Evolutionary conservation across 1,140 invertebrate species (phyloP), one percentile per base, ranked within the genome.

Genomic region (Gonatopus flavifemur): DNA sequence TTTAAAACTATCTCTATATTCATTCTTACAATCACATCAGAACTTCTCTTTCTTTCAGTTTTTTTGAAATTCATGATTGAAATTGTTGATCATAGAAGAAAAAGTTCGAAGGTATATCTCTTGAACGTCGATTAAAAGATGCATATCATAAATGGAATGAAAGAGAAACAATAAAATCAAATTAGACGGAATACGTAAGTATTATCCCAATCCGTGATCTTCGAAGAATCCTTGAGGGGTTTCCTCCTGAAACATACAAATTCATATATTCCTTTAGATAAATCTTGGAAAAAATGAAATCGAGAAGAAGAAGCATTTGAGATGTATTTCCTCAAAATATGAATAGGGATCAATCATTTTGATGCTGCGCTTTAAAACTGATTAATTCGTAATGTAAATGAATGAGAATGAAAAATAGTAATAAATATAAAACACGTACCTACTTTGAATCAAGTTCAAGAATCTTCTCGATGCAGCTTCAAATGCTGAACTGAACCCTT

Each of bases 211-310:
- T 55, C 96, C 95, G 75, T 98, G 94, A 82, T 98, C 96, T 77
- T 98, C 96, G 77, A 98, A 98, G 80, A 98, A 96, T 69, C 95
- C 94, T 82, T 98, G 95, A 37, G 94, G 94, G 32, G 95, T 98
- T 83, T 98, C 95, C 81, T 98, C 96, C 94, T 98, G 83, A 72
- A 90, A 92, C 78, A 83, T 80, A 81, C 78, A 69, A 65, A 62
- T 52, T 42, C 30, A 53, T 19, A 28, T 33, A 46, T 58, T 36
- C 51, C 46, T 22, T 46, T 48, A 57, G 25, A 45, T n/a, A n/a
- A 21, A 18, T 3, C 4, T 35, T 10, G 2, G 9, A 24, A 25
- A 8, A 32, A 21, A 19, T 7, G 9, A 16, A 41, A 38, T 41
- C 33, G 15, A 49, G 41, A 21, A 32, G 19, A 9, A 16, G 30